These are phyloP conservation scores for Macrobrachium nipponense DNA, from an alignment of 1,140 invertebrate genomes.

Conservation along the genomic window DNA sequence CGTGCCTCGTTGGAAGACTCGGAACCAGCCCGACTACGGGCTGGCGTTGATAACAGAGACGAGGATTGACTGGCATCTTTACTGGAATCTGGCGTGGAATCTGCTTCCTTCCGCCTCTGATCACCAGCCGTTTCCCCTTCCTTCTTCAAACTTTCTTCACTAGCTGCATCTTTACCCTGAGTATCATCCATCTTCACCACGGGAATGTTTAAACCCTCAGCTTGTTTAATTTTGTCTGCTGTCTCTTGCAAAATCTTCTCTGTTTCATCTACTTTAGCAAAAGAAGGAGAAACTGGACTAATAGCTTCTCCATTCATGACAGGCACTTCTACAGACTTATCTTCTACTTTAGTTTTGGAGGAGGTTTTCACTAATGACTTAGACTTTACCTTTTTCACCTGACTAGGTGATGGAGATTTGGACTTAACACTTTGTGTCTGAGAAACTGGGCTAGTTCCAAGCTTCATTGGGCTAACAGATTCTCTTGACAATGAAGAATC, in stretches of 20 bases:
- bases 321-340: slow-evolving; percentile 14
- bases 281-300: slow-evolving; percentile 13
- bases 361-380: slow-evolving; percentile 48
- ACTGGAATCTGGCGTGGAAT: slow-evolving; percentile 41
- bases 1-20: slow-evolving; percentile 62
- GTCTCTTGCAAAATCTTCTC: slow-evolving; percentile 61
- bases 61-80: slow-evolving; percentile 59
- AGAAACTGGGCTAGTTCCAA: neutral
- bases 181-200: neutral
- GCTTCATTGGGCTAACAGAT: slow-evolving; percentile 54
- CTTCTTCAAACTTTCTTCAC: slow-evolving; percentile 31
- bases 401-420: slow-evolving; percentile 2
- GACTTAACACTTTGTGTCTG: neutral
- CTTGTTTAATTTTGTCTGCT: slow-evolving; percentile 53
- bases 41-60: slow-evolving; percentile 58
- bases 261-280: slow-evolving; percentile 45
- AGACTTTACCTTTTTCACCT: slow-evolving; percentile 52
- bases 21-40: slow-evolving; percentile 62
- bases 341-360: slow-evolving; percentile 26
- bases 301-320: slow-evolving; percentile 19
- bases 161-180: slow-evolving; percentile 22
- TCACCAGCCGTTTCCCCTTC: slow-evolving; percentile 31
- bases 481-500: slow-evolving; percentile 54
- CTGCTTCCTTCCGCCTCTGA: slow-evolving; percentile 28
- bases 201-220: slow-evolving; percentile 36